Evolutionary conservation across 2,113 vertebrate genomes (phyloP), one percentile per base, ranked within the genome.

Genomic region (Micromys minutus): DNA sequence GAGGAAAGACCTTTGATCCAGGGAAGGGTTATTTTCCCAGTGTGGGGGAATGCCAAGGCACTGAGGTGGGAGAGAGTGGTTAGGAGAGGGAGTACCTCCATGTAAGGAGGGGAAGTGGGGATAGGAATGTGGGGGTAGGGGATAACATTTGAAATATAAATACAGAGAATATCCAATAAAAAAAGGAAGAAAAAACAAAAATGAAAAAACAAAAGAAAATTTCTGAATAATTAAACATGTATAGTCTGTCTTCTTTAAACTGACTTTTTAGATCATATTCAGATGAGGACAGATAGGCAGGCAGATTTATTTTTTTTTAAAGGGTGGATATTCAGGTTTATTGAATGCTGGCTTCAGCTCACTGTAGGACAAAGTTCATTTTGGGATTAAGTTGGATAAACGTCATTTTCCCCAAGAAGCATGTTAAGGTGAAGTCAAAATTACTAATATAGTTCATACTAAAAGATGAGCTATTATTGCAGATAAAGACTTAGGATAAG

Each of bases 181-280:
- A n/a, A n/a, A n/a, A n/a, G n/a, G n/a, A n/a, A n/a, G n/a, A n/a
- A n/a, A n/a, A n/a, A n/a, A n/a, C n/a, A n/a, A n/a, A n/a, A n/a
- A n/a, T n/a, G n/a, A n/a, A n/a, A n/a, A n/a, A n/a, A n/a, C n/a
- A n/a, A n/a, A n/a, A n/a, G n/a, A 91, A 59, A 84, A 52, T 47
- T 93, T 89, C 29, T 92, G 72, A 59, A 96, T 95, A 87, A 87
- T 76, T 87, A 90, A 21, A 55, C 39, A 42, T 90, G 55, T 85
- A 8, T 65, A 4, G 47, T 87, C 45, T 69, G 2, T 79, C 50
- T 0, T 2, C 29, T 93, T 93, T 79, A 12, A 50, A 45, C 45
- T 69, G n/a, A n/a, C 39, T 61, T 84, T 83, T 89, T 92, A 47
- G 69, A 63, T 91, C 84, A 19, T 61, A 92, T 57, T 91, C 61